A percentile compares a stretch with the other conserved stretches of the same genome.
These are phyloP conservation scores for Nephrotoma guestfalica DNA, from an alignment of 2,888 invertebrate genomes.

Conservation along the genomic window DNA sequence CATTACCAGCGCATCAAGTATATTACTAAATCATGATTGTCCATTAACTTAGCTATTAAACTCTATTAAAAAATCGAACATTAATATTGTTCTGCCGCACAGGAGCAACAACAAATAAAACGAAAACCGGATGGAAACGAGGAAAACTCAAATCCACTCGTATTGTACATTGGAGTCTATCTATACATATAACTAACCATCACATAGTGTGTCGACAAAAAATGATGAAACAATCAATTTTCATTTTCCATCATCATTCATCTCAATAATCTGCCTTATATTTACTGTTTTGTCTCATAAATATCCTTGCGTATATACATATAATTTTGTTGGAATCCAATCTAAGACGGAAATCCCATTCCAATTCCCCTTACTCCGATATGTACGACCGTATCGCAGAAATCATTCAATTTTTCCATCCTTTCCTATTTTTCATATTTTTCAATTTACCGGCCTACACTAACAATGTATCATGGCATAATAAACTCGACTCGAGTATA, in stretches of 20 bases:
- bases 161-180: not conserved
- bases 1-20: not conserved
- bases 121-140: not conserved
- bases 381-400: not conserved
- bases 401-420: not conserved
- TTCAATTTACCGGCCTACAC: not conserved
- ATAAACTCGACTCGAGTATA: not conserved
- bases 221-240: not conserved
- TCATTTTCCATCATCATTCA: not conserved
- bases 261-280: not conserved
- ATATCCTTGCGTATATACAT: not conserved
- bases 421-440: not conserved
- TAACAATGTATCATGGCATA: not conserved
- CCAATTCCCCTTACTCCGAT: not conserved
- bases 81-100: not conserved
- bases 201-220: not conserved
- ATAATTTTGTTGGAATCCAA: not conserved
- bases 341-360: not conserved
- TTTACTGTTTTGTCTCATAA: not conserved
- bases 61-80: not conserved
- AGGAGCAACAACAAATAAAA: not conserved
- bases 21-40: not conserved
- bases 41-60: not conserved
- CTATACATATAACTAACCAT: not conserved
- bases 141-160: not conserved